phyloP scores from a whole-genome alignment of 1,140 invertebrate genomes.

The Cardiocondyla obscurior region DNA sequence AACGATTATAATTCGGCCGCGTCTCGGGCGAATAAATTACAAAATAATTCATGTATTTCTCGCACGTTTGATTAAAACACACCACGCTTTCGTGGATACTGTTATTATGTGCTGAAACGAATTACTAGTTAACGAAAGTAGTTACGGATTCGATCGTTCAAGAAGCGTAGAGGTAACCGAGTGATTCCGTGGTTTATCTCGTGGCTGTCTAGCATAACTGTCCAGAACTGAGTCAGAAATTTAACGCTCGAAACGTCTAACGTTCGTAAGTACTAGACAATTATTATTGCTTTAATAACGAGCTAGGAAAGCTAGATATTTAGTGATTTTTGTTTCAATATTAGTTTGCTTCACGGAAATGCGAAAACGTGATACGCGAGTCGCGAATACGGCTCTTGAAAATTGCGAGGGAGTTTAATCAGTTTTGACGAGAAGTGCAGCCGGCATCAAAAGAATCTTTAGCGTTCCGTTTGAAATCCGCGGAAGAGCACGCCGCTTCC shows the following conservation, averaged over 20 bases:
- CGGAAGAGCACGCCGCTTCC: slow-evolving; percentile 3
- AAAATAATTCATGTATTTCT: slow-evolving; percentile 1
- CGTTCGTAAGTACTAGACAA: no score
- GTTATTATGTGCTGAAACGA: not conserved
- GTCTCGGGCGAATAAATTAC: not conserved
- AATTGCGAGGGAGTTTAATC: not conserved
- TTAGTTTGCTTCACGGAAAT: not conserved
- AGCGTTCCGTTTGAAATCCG: slow-evolving; percentile 46
- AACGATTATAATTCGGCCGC: slow-evolving; percentile 21
- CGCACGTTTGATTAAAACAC: not conserved
- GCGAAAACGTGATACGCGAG: not conserved
- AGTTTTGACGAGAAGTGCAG: not conserved
- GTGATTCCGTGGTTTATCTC: no score
- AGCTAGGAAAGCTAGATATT: not conserved
- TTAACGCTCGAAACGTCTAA: no score
- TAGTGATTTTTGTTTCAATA: not conserved
- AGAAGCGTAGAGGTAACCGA: no score
- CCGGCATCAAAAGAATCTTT: slow-evolving; percentile 1
- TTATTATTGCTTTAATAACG: no score
- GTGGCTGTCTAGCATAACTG: no score
- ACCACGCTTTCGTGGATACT: not conserved
- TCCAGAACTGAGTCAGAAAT: no score
- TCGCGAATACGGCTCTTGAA: not conserved
- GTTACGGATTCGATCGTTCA: not conserved
- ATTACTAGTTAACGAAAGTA: not conserved